Evolutionary conservation across 2,797 vertebrate genomes (phyloP), one percentile per base, ranked within the genome.

Genomic region (Cyclopterus lumpus): DNA sequence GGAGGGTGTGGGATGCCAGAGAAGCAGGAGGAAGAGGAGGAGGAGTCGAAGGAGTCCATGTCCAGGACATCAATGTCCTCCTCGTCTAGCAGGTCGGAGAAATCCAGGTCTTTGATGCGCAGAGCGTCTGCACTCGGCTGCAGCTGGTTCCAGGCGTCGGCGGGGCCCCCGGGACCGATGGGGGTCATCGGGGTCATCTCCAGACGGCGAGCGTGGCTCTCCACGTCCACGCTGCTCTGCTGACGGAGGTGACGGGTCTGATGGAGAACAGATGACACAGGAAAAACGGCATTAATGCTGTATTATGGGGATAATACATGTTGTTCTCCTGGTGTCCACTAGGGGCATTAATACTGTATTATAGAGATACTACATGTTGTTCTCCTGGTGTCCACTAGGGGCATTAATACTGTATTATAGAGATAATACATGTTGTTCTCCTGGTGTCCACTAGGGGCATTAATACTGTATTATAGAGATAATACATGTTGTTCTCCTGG

Each of bases 21-120:
- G 55, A 81, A 20, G 78, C 58, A 7, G 81, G 80, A 16, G 78
- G 79, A 1, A 2, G 67, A 15, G 7, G 79, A 2, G 3, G 67
- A 14, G 8, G 86, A 75, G 80, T 96, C 91, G 0, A 93, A 81
- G n/a, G 89, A 72, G 77, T 94, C 94, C 0, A 89, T 82, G 84
- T 97, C 96, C 75, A 98, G 48, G 1, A 97, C 93, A 1, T 98
- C 97, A 2, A 96, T 92, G 84, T 99, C 97, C 83, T 99, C 97
- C 48, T 99, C 98, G 28, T 98, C 97, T 12, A 94, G 92, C n/a
- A 99, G 82, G 93, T 99, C 98, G 0, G 97, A 97, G 87, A 99
- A 99, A 93, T 99, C 98, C 83, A 99, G 83, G 90, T 99, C 98
- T 79, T 96, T 97, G 91, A 99, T 98, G 46, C 94, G 95, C 76